Evolutionary conservation across 2,888 invertebrate genomes (phyloP), one percentile per base, ranked within the genome.

Genomic region (Resseliella maxima): DNA sequence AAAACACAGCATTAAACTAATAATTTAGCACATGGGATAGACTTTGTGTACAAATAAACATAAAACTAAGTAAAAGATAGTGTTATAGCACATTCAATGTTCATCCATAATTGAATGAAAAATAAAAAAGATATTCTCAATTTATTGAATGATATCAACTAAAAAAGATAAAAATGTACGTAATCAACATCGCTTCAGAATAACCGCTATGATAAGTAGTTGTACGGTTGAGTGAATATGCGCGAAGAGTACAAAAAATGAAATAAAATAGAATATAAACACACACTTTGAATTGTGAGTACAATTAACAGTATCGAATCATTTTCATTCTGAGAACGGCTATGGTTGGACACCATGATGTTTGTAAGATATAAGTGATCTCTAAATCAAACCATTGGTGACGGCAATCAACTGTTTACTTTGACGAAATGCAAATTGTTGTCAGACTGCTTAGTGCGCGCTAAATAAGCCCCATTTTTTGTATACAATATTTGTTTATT

Each of bases 301-400:
- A 35, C 72, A 72, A 72, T 72, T 31, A 72, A 72, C 72, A 72
- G 72, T 72, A 72, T 72, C 72, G 72, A 72, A 72, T 72, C 35
- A 72, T 72, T 72, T 59, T 72, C 72, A 72, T 72, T 72, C 72
- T 27, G 35, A 31, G 72, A 72, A 72, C 72, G 31, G 31, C 15
- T 10, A 72, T 72, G 2, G 18, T 72, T 31, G 59, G n/a, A 31
- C 27, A 72, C 3, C 72, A 35, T 72, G 72, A 72, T 72, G 31
- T 72, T 72, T 72, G 72, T 72, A 72, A 72, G 31, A 31, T 72
- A 35, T 31, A 72, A 72, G 83, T 38, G 83, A 83, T 83, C 83
- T 83, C 83, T 83, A 38, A 83, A 83, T 83, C 83, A 38, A 83
- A 38, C 38, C 83, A 83, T 83, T 83, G 83, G 83, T 83, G 83